Conservation (phyloP, 1,140 invertebrate genomes). For the Thaumatotibia leucotreta region DNA sequence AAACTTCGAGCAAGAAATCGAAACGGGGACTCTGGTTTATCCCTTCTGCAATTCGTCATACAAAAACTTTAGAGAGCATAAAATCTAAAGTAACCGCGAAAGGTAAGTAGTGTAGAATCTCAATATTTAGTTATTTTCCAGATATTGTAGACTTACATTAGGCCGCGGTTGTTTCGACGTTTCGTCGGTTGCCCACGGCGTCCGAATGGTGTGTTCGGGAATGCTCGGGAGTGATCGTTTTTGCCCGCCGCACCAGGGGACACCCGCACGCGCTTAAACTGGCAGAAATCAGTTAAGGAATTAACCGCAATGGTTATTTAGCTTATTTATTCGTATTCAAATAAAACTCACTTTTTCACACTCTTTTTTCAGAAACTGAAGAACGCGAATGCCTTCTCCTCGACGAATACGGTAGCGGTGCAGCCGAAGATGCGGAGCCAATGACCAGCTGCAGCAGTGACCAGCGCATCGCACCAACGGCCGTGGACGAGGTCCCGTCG, state of each 20-base stretch:
- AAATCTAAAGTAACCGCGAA: constrained; percentile 64
- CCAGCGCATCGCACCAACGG: constrained; percentile 53
- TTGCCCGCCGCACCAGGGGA: too few relatives aligned
- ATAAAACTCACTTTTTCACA: too few relatives aligned
- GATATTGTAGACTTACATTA: too few relatives aligned
- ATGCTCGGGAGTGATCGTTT: too few relatives aligned
- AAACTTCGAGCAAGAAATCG: constrained; percentile 44
- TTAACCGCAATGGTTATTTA: too few relatives aligned
- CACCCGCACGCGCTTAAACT: too few relatives aligned
- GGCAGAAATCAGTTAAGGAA: too few relatives aligned
- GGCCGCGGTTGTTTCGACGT: too few relatives aligned
- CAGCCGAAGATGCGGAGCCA: constrained; percentile 53
- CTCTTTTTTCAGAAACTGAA: constrained; percentile 62
- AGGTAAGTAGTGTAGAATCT: constrained; percentile 33
- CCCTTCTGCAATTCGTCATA: constrained; percentile 61
- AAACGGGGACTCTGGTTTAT: constrained; percentile 66
- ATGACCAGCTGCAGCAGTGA: constrained; percentile 43
- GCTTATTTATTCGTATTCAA: too few relatives aligned
- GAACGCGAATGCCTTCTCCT: constrained; percentile 75
- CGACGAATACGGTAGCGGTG: constrained; percentile 70
- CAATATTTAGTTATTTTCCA: too few relatives aligned
- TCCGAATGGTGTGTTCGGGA: too few relatives aligned
- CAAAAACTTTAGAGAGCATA: constrained; percentile 68
- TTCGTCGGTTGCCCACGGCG: too few relatives aligned
- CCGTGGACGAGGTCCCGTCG: constrained; percentile 49